Percentiles rank a stretch among this genome's conserved stretches.
Evolutionary conservation across 2,113 vertebrate species (phyloP).

Genomic region (Globicephala melas): DNA sequence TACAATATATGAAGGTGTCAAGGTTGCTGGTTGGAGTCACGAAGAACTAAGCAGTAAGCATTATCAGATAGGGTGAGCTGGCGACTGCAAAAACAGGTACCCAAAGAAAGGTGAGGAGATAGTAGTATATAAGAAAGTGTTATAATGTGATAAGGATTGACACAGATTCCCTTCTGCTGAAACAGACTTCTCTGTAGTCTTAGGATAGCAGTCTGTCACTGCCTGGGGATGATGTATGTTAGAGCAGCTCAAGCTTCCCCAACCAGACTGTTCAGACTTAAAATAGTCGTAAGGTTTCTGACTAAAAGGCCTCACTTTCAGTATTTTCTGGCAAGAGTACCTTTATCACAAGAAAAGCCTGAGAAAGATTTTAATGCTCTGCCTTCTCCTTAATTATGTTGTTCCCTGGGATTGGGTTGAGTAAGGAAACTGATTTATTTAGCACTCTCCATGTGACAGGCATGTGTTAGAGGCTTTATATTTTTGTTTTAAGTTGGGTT

Average conservation of each 20-base stretch:
- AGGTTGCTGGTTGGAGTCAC: background rate
- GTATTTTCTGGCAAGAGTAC: background rate
- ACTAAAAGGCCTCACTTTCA: background rate
- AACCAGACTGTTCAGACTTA: background rate
- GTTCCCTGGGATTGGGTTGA: background rate
- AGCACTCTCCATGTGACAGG: background rate
- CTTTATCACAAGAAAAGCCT: background rate
- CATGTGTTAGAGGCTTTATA: background rate
- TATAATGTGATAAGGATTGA: background rate
- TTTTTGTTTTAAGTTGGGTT: conserved; percentile 10
- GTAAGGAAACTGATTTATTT: background rate
- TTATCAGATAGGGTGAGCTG: background rate
- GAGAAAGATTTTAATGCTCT: background rate
- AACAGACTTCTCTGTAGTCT: background rate
- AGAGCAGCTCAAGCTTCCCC: background rate
- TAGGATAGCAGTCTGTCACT: background rate
- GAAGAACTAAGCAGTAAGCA: background rate
- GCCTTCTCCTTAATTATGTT: background rate
- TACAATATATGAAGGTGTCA: background rate
- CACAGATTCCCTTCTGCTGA: background rate
- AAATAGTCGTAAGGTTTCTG: background rate
- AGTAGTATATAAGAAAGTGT: background rate
- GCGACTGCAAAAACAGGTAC: background rate
- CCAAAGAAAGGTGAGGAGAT: background rate
- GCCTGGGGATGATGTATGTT: background rate